Base-by-base conservation (phyloP, 2,797 vertebrate species). In the Gorsachius magnificus region DNA sequence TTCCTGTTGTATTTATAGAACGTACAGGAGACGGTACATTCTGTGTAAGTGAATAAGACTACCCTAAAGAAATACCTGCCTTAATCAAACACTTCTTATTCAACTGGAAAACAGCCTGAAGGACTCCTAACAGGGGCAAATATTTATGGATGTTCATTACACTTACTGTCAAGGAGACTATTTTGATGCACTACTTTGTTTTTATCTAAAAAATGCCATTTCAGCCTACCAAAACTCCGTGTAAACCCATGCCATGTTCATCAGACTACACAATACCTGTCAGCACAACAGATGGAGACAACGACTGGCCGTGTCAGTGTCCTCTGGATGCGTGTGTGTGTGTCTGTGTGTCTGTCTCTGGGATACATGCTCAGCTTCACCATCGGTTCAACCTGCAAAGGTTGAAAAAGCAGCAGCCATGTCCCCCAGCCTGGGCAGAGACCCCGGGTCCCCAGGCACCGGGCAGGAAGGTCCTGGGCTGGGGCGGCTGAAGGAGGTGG, bases 261-360 rank as follows among this genome's bases (percentile, higher is more conserved):
- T 83, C 71, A 35, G 56, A 31, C n/a, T 68, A 38, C 16, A 21
- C 35, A 16, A 11, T 25, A 58, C 15, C 4, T 17, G 29, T 41
- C 19, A 56, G 15, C 43, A 48, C 43, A 35, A 31, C 1, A 29
- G 13, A 31, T 31, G 50, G 50, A 63, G 76, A 26, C 58, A 50
- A 6, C 35, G 29, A 56, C 65, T 48, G 41, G 25, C 29, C 4
- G 0, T 20, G 74, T 8, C 29, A 25, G 8, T 7, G 10, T n/a
- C n/a, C 22, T 57, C 10, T 22, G 9, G 1, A 0, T 29, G 38
- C 14, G 38, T 24, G 33, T 16, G 35, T 13, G n/a, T n/a, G 1
- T 2, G 5, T 10, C 36, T 0, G 4, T 56, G 33, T 57, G 56
- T 57, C 4, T 74, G 81, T 21, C 36, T 33, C 28, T 69, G 46